Conservation (phyloP, 2,113 vertebrate genomes). For the Solea solea region DNA sequence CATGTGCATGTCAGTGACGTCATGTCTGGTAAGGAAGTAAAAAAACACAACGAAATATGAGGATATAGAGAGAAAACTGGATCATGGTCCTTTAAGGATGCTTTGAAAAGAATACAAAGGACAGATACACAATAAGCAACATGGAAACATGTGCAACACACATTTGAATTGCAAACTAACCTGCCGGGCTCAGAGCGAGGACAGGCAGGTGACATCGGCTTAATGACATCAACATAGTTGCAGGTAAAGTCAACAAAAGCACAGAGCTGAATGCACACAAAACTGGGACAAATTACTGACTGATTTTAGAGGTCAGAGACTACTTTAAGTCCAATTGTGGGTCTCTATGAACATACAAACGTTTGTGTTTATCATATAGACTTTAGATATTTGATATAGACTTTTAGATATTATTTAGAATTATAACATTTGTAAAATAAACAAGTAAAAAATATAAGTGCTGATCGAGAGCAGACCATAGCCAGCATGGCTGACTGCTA, state of each 20-base stretch:
- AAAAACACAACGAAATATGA: slow-evolving; percentile 27
- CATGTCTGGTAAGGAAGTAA: slow-evolving; percentile 34
- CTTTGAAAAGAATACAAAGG: slow-evolving; percentile 51
- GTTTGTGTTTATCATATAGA: too few species aligned
- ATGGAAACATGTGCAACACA: slow-evolving; percentile 47
- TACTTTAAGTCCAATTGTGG: too few species aligned
- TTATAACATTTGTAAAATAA: too few species aligned
- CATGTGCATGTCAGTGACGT: slow-evolving; percentile 43
- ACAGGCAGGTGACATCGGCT: slow-evolving; percentile 19
- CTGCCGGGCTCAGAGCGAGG: slow-evolving; percentile 28
- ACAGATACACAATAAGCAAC: slow-evolving; percentile 53
- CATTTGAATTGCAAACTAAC: slow-evolving; percentile 79
- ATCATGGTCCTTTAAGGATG: slow-evolving; percentile 33
- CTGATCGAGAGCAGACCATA: too few species aligned
- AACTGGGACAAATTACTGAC: not conserved
- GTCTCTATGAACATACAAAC: too few species aligned
- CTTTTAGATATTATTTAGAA: too few species aligned
- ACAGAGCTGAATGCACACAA: slow-evolving; percentile 13
- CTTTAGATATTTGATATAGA: too few species aligned
- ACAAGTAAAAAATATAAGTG: too few species aligned
- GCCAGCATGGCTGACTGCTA: too few species aligned
- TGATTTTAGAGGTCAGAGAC: not conserved
- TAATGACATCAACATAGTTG: slow-evolving; percentile 30
- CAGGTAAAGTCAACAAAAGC: slow-evolving; percentile 21
- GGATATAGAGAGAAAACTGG: slow-evolving; percentile 26